These are phyloP conservation scores for Leucopsar rothschildi DNA, from an alignment of 2,113 vertebrate species.

Conservation along the genomic window DNA sequence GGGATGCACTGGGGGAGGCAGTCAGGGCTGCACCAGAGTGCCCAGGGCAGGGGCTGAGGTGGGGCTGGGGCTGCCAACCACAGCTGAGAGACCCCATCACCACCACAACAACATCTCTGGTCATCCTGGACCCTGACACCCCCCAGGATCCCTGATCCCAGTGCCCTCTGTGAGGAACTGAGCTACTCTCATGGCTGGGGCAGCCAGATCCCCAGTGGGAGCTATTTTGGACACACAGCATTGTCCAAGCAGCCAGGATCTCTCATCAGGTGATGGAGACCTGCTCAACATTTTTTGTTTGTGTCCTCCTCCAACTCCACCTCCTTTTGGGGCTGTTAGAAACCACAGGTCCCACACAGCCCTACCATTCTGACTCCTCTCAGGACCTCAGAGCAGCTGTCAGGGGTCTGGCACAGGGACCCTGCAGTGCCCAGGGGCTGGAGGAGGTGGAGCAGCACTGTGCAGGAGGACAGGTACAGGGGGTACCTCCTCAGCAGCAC, in stretches of 20 bases:
- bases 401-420: background rate
- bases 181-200: background rate
- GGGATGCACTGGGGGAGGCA: background rate
- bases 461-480: background rate
- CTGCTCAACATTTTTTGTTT: background rate
- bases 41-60: background rate
- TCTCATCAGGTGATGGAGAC: background rate
- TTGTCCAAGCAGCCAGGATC: background rate
- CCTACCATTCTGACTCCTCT: no score
- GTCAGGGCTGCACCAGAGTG: background rate
- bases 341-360: background rate
- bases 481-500: background rate
- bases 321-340: background rate
- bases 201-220: background rate
- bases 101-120: rapidly evolving
- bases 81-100: background rate
- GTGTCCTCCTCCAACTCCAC: background rate
- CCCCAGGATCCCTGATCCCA: background rate
- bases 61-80: background rate
- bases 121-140: background rate
- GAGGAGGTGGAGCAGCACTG: background rate
- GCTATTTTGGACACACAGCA: background rate
- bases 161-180: background rate
- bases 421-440: background rate
- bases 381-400: background rate